phyloP scores from a whole-genome alignment of 2,888 invertebrate genomes.

The Pyrochroa serraticornis region DNA sequence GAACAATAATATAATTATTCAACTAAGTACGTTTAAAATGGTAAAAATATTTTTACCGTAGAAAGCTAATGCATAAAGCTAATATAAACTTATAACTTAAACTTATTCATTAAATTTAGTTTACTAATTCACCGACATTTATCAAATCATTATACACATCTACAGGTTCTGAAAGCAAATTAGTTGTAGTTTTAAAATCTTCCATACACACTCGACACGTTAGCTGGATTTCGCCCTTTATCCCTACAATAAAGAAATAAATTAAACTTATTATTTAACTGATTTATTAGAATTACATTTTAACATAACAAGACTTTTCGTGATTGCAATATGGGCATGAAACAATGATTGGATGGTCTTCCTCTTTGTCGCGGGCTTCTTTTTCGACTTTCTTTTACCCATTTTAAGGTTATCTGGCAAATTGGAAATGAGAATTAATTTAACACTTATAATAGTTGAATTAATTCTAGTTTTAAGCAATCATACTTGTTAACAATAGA shows the following conservation, averaged over 20 bases:
- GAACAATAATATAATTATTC: too few relatives aligned
- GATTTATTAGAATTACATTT: conserved; percentile 85
- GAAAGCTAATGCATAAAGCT: too few relatives aligned
- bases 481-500: too few relatives aligned
- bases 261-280: neutral
- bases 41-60: too few relatives aligned
- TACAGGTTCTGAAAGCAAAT: conserved; percentile 94
- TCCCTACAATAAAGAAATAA: conserved; percentile 75
- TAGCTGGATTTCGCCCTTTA: conserved; percentile 89
- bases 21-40: too few relatives aligned
- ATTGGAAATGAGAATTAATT: too few relatives aligned
- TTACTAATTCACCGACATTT: conserved; percentile 97
- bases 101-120: too few relatives aligned
- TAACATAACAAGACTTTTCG: conserved; percentile 98
- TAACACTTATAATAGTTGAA: too few relatives aligned
- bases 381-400: conserved; percentile 96
- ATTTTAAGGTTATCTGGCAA: too few relatives aligned
- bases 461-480: too few relatives aligned
- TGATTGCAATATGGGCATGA: conserved; percentile 99
- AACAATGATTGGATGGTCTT: conserved; percentile 94
- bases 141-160: conserved; percentile 99
- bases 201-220: conserved; percentile 95
- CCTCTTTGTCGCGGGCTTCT: conserved; percentile 94
- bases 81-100: too few relatives aligned
- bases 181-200: conserved; percentile 95